Percentiles rank a stretch among this genome's conserved stretches.
These are phyloP conservation scores for Odocoileus virginianus DNA, from an alignment of 2,113 vertebrate species.

Conservation along the genomic window DNA sequence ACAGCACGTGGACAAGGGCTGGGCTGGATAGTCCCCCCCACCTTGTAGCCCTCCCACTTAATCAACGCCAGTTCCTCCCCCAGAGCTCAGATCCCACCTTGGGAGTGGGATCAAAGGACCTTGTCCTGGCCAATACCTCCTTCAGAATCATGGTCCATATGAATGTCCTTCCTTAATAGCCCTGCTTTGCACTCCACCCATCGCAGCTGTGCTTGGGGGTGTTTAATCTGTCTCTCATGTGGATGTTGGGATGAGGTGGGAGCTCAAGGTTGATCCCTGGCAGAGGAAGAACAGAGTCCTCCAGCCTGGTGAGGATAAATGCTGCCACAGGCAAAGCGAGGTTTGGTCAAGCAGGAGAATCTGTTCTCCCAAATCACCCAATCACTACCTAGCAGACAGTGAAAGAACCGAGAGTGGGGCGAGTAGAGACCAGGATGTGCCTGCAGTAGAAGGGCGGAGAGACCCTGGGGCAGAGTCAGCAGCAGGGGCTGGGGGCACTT, in stretches of 20 bases:
- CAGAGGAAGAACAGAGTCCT: not conserved
- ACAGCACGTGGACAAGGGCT: not conserved
- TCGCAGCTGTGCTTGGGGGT: not conserved
- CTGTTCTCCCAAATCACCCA: not conserved
- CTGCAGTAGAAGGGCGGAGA: too few species aligned
- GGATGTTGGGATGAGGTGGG: not conserved
- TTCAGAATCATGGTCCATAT: not conserved
- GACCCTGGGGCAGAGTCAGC: too few species aligned
- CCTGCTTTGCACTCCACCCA: not conserved
- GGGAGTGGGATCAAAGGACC: not conserved
- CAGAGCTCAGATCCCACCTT: not conserved
- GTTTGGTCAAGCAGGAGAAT: not conserved
- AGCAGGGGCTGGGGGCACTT: not conserved
- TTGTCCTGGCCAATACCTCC: not conserved
- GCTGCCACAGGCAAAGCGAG: not conserved
- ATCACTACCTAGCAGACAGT: not conserved
- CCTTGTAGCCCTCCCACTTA: not conserved
- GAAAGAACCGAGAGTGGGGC: not conserved
- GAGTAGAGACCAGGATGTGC: not conserved
- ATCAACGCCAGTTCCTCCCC: not conserved
- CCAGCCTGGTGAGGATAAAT: not conserved
- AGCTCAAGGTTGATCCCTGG: not conserved
- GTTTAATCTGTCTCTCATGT: not conserved
- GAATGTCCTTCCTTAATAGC: not conserved
- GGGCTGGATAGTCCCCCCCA: rapidly evolving